These are phyloP conservation scores for Drosophila melanica DNA, from an alignment of 1,140 invertebrate genomes.

Conservation along the genomic window DNA sequence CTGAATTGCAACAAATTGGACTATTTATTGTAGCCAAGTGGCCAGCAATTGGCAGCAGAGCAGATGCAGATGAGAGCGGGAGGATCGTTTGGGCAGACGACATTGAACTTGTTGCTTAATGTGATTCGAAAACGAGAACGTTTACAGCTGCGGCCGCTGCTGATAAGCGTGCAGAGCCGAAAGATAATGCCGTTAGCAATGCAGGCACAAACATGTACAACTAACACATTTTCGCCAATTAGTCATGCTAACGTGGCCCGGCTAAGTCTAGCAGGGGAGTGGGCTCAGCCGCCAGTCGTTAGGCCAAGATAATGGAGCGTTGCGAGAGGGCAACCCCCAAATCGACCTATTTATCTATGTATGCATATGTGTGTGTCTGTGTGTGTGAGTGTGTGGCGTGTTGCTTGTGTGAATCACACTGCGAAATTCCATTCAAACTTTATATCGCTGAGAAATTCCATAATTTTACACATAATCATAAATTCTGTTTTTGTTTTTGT, in stretches of 20 bases:
- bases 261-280: not conserved
- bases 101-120: conserved; percentile 34
- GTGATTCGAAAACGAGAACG: conserved; percentile 1
- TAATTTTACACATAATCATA: not conserved
- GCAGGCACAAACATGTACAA: conserved; percentile 22
- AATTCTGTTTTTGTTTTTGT: conserved; percentile 18
- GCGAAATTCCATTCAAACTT: conserved; percentile 1
- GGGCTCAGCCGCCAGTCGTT: conserved; percentile 16
- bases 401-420: conserved; percentile 11
- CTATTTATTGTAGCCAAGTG: conserved; percentile 24
- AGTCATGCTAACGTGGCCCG: conserved; percentile 29
- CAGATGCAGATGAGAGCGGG: too few species aligned
- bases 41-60: conserved; percentile 14
- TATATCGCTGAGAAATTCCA: conserved; percentile 16
- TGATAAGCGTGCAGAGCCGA: conserved; percentile 53
- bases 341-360: not conserved
- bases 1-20: conserved; percentile 22
- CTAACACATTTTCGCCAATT: conserved; percentile 42
- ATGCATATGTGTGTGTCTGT: not conserved
- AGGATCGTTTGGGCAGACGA: conserved; percentile 7
- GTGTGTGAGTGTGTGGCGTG: too few species aligned
- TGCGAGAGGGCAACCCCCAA: conserved; percentile 16
- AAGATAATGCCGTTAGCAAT: conserved; percentile 63
- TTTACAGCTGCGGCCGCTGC: conserved; percentile 20
- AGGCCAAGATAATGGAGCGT: conserved; percentile 29